Evolutionary conservation across 1,140 invertebrate species (phyloP), one percentile per base, ranked within the genome.

Genomic region (Pseudomyrmex concolor): DNA sequence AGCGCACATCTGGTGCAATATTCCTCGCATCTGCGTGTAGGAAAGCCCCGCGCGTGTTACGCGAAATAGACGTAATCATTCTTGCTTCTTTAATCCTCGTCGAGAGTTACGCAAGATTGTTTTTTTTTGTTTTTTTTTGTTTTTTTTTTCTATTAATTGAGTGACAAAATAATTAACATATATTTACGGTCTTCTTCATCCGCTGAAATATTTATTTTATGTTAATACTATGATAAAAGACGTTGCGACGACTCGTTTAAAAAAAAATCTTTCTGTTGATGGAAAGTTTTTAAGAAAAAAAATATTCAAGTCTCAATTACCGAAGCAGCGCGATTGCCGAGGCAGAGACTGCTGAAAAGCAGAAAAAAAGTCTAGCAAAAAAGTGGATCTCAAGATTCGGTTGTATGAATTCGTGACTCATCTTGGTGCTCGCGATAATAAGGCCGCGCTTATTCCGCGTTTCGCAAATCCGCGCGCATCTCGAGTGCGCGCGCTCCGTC

Each of bases 341-440:
- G 22, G 13, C 5, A 13, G 12, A 15, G 15, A 34, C 34, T 43
- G 12, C 5, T 45, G 22, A 25, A 59, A 45, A n/a, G 22, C n/a
- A 48, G 34, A 34, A 50, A 66, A 66, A 22, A 25, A 59, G 48
- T 57, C 34, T 34, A 48, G 15, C 55, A 19, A 66, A 43, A 70
- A 80, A 80, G 54, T 70, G 66, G 76, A 59, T 66, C 66, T 50
- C 43, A 34, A 34, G 66, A 71, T 66, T 80, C 76, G 64, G 54
- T 78, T 60, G 34, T 34, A 84, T 62, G 72, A 83, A 77, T 45
- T 22, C 48, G 34, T 78, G 82, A 84, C 54, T 84, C 82, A 84
- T 62, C 54, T 43, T 19, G 64, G 34, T 19, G 64, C 54, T 48
- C 10, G 45, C 54, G 64, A 80, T 54, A 55, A 67, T 48, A 19